These are phyloP conservation scores for Sisor rabdophorus DNA, from an alignment of 2,113 vertebrate genomes.

Conservation along the genomic window DNA sequence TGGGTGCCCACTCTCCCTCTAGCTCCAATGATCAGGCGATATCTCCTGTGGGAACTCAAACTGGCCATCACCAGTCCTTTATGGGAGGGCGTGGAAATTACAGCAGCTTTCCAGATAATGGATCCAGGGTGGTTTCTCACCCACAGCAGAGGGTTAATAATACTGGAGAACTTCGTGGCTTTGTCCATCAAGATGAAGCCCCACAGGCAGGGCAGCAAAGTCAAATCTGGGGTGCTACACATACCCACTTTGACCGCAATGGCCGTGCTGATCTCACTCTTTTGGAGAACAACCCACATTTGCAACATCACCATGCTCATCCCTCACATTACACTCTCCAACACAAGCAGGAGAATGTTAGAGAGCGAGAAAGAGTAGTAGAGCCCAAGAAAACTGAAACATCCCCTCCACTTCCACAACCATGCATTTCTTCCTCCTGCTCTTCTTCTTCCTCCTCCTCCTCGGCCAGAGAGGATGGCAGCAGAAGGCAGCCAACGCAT, in stretches of 20 bases:
- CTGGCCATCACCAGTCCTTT: conserved; percentile 69
- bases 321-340: conserved; percentile 63
- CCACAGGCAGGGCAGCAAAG: conserved; percentile 61
- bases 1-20: conserved; percentile 55
- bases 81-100: conserved; percentile 70
- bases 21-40: conserved; percentile 69
- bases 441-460: conserved; percentile 72
- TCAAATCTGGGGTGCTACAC: conserved; percentile 68
- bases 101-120: conserved; percentile 77
- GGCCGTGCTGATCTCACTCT: conserved; percentile 65
- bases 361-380: conserved; percentile 60
- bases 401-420: conserved; percentile 65
- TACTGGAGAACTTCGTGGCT: conserved; percentile 59
- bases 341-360: conserved; percentile 65
- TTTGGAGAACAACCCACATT: conserved; percentile 63
- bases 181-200: conserved; percentile 68
- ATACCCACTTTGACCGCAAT: conserved; percentile 72
- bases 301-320: conserved; percentile 62
- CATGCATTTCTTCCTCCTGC: conserved; percentile 69
- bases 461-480: conserved; percentile 68
- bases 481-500: conserved; percentile 61
- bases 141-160: conserved; percentile 65
- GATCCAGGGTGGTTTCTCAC: conserved; percentile 66
- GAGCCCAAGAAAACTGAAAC: conserved; percentile 63
- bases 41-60: conserved; percentile 63